These are phyloP conservation scores for Schizaphis graminum DNA, from an alignment of 2,888 invertebrate species.

Conservation along the genomic window DNA sequence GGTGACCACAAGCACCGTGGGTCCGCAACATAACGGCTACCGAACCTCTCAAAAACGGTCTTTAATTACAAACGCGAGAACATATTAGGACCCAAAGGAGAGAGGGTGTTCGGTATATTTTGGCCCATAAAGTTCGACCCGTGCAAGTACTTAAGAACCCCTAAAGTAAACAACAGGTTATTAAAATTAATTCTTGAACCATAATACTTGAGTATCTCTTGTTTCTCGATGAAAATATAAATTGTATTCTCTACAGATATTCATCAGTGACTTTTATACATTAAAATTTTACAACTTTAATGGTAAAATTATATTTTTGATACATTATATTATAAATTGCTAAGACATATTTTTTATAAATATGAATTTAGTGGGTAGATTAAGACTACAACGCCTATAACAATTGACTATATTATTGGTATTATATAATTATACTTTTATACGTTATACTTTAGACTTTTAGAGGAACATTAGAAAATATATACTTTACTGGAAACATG, in stretches of 20 bases:
- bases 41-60: constrained; percentile 62
- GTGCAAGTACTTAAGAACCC: constrained; percentile 41
- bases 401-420: neutral
- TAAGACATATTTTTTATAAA: neutral
- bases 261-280: neutral
- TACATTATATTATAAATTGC: neutral
- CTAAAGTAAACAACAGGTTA: constrained; percentile 42
- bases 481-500: neutral
- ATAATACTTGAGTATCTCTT: neutral
- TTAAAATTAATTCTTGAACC: constrained; percentile 46
- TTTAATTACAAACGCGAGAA: constrained; percentile 65
- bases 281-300: neutral
- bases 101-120: constrained; percentile 30
- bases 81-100: constrained; percentile 32
- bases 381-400: neutral
- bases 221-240: neutral
- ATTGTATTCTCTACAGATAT: neutral
- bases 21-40: constrained; percentile 49
- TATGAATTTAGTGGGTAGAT: neutral
- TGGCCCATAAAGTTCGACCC: constrained; percentile 30
- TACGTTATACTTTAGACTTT: too few species aligned
- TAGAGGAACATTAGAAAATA: neutral
- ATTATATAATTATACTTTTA: neutral
- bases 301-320: neutral
- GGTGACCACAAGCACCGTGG: constrained; percentile 60